Percentiles rank a stretch among this genome's conserved stretches.
phyloP scores from a whole-genome alignment of 2,888 invertebrate species.

The Brachyopa scutellaris region DNA sequence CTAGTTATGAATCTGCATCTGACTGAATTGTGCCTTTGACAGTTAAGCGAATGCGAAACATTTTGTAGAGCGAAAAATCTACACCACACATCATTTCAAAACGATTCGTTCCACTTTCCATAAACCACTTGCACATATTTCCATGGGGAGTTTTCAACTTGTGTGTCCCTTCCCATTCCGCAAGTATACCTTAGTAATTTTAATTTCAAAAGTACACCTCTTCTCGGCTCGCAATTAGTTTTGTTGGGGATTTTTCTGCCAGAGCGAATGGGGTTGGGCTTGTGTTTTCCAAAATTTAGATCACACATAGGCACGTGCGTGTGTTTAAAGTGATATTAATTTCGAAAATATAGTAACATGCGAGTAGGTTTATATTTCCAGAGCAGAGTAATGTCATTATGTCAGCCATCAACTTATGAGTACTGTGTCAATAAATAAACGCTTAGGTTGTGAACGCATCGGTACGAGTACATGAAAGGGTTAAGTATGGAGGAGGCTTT shows the following conservation, averaged over 20 bases:
- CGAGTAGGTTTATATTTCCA: too few species aligned
- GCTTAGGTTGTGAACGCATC: slow-evolving; percentile 33
- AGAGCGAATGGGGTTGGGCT: slow-evolving; percentile 9
- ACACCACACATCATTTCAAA: slow-evolving; percentile 12
- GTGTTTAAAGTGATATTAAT: slow-evolving; percentile 20
- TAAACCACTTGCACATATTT: slow-evolving; percentile 57
- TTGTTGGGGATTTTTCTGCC: slow-evolving; percentile 48
- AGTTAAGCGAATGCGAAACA: slow-evolving; percentile 13
- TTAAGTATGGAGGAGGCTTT: slow-evolving; percentile 9
- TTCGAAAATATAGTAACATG: slow-evolving; percentile 35
- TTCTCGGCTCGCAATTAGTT: slow-evolving; percentile 67
- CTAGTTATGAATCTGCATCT: slow-evolving; percentile 7
- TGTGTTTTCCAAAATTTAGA: slow-evolving; percentile 55
- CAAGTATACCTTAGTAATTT: slow-evolving; percentile 38
- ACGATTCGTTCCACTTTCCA: slow-evolving; percentile 14
- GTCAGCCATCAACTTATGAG: slow-evolving; percentile 57
- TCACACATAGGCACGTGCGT: slow-evolving; percentile 44
- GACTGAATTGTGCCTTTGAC: slow-evolving; percentile 14
- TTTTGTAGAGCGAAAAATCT: neutral
- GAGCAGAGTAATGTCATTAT: slow-evolving; percentile 60
- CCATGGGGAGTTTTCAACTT: slow-evolving; percentile 44
- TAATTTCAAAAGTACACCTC: slow-evolving; percentile 70
- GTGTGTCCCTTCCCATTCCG: neutral
- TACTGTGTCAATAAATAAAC: slow-evolving; percentile 64
- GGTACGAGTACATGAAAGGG: slow-evolving; percentile 33